phyloP scores from a whole-genome alignment of 2,113 vertebrate genomes.

The Porphyrio hochstetteri region DNA sequence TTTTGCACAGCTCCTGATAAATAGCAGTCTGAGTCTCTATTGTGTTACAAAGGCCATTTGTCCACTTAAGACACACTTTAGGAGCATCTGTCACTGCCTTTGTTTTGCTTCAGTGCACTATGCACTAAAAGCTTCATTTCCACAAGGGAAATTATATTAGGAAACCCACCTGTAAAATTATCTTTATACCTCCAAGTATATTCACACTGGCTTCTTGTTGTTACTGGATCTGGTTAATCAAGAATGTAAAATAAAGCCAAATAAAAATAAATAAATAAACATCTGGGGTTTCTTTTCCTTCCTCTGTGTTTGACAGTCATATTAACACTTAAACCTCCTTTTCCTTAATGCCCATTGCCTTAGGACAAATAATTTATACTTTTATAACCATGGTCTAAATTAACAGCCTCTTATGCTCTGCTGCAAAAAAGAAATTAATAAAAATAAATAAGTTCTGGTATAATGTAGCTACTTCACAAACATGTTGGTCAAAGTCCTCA shows the following conservation, averaged over 20 bases:
- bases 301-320: not conserved
- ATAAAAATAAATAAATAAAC: not conserved
- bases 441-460: not conserved
- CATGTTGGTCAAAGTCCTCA: not conserved
- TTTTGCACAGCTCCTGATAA: not conserved
- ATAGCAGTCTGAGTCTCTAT: not conserved
- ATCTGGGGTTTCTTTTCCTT: not conserved
- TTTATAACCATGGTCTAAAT: not conserved
- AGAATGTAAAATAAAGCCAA: not conserved
- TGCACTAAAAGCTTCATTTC: conserved; percentile 23
- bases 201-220: not conserved
- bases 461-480: not conserved
- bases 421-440: not conserved
- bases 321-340: not conserved
- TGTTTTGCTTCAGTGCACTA: not conserved
- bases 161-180: not conserved
- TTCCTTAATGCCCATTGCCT: not conserved
- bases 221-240: not conserved
- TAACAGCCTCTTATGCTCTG: not conserved
- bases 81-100: not conserved
- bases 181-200: not conserved
- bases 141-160: not conserved
- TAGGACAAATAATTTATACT: not conserved
- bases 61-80: conserved; percentile 6
- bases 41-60: conserved; percentile 1